phyloP scores from a whole-genome alignment of 2,888 invertebrate genomes.

The Eubasilissa splendida region DNA sequence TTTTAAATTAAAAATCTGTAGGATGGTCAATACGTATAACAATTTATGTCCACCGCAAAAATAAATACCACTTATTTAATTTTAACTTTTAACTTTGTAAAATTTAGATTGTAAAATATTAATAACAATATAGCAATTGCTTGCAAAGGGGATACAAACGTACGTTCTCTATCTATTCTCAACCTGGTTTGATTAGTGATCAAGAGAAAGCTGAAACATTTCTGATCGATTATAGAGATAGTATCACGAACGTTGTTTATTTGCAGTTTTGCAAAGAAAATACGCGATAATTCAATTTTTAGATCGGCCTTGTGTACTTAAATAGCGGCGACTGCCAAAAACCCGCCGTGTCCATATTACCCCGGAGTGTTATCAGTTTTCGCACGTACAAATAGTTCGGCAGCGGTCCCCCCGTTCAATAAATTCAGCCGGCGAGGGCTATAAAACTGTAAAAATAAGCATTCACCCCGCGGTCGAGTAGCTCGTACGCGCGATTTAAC shows the following conservation, averaged over 20 bases:
- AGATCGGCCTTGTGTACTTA: constrained; percentile 27
- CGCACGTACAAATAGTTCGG: constrained; percentile 56
- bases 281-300: constrained; percentile 48
- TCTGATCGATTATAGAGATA: background rate
- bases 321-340: constrained; percentile 26
- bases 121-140: too few relatives aligned
- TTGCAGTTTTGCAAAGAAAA: constrained; percentile 6
- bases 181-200: too few relatives aligned
- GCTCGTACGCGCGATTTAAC: constrained; percentile 55
- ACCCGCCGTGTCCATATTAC: constrained; percentile 29
- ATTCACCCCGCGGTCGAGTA: constrained; percentile 51
- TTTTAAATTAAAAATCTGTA: too few relatives aligned
- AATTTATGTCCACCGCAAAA: too few relatives aligned
- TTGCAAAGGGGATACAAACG: too few relatives aligned
- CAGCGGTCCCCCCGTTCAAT: constrained; percentile 43
- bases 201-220: too few relatives aligned
- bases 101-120: too few relatives aligned
- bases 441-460: constrained; percentile 58
- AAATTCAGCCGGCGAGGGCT: constrained; percentile 46
- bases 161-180: too few relatives aligned
- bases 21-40: too few relatives aligned
- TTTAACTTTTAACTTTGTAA: too few relatives aligned
- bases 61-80: too few relatives aligned
- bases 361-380: constrained; percentile 52
- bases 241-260: constrained; percentile 9